Base-by-base conservation (phyloP, 2,797 vertebrate genomes). In the Brachyrhaphis roseni region DNA sequence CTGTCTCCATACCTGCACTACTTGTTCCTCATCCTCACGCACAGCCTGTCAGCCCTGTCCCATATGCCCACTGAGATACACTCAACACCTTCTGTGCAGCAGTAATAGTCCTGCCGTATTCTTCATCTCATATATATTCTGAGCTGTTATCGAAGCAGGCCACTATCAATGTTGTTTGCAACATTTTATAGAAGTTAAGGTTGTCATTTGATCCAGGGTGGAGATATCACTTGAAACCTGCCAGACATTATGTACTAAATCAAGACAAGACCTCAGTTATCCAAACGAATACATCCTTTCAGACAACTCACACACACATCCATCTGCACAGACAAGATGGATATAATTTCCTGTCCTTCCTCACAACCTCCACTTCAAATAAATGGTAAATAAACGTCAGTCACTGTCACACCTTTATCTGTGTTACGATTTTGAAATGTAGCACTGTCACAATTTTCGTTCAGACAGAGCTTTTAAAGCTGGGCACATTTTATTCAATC, bases 211-310 rank as follows among this genome's bases (percentile, higher is more conserved):
- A 87, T 83, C 85, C 83, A 76, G 75, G 68, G 15, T 59, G 39
- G 76, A 85, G 78, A 86, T 83, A 89, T 85, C 51, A 79, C 59
- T 82, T 83, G 75, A 86, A 89, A 71, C 79, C 86, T 84, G 82
- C 64, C 78, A 80, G 79, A 84, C 85, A 88, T 80, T 82, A 90
- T 84, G 64, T 86, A 78, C 39, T 82, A 84, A 89, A 83, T 85
- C 86, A 88, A 71, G 83, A 78, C 79, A 8, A 13, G 75, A 88
- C 81, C 36, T 72, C 78, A 74, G 75, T 90, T 84, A 90, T 90
- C 84, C 80, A 84, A 82, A 77, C 62, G 80, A 85, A 91, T 88
- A 78, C 72, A 79, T 79, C 78, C 78, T 80, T 78, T 75, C 77
- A 79, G 73, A 84, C 59, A 64, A 79, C 79, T 84, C 10, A 57